Conservation (phyloP, 2,113 vertebrate species). For the Pteropus alecto region DNA sequence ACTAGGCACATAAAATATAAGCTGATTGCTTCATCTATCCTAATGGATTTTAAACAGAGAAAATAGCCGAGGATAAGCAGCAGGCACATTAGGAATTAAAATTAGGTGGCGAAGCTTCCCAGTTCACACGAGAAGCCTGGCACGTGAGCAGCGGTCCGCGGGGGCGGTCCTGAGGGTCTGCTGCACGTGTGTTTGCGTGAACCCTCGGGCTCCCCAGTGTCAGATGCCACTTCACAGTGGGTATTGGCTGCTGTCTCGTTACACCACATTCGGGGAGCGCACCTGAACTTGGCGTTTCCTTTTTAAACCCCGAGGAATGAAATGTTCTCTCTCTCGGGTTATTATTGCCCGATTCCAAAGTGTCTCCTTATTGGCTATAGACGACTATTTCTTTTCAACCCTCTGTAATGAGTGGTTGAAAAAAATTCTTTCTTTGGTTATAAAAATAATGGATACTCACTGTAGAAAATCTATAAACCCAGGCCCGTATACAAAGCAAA, state of each 20-base stretch:
- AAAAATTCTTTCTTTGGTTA: background rate
- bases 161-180: rapidly evolving
- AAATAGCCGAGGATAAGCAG: conserved; percentile 22
- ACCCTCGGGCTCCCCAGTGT: rapidly evolving
- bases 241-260: background rate
- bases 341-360: background rate
- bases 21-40: conserved; percentile 49
- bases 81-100: background rate
- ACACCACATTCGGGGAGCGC: background rate
- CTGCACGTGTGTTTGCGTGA: background rate
- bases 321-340: background rate
- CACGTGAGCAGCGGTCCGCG: background rate
- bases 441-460: background rate
- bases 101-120: background rate
- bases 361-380: background rate
- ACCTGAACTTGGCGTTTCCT: background rate
- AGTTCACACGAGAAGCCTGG: background rate
- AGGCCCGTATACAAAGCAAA: background rate
- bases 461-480: background rate
- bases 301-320: background rate
- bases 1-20: conserved; percentile 54
- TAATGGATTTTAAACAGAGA: conserved; percentile 66
- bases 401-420: background rate
- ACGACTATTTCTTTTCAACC: background rate
- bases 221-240: background rate